Conservation (phyloP, 2,113 vertebrate species). For the Cygnus buccinator region DNA sequence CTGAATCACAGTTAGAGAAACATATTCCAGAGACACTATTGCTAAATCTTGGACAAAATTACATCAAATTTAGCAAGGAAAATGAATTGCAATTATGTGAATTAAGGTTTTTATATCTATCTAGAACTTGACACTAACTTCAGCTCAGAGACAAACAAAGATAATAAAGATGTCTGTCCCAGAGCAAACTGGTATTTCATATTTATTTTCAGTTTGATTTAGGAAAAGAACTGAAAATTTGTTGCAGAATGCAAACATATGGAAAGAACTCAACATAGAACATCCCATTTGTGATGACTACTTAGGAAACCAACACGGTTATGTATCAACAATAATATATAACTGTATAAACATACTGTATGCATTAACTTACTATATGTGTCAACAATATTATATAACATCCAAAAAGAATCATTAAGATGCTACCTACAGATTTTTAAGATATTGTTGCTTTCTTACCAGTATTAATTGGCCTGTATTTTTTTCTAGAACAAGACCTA, state of each 20-base stretch:
- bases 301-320: not conserved
- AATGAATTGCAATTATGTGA: not conserved
- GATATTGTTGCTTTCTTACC: not conserved
- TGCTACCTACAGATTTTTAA: not conserved
- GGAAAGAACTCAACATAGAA: not conserved
- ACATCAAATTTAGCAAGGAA: not conserved
- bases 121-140: not conserved
- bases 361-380: not conserved
- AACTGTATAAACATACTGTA: not conserved
- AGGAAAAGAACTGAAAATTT: not conserved
- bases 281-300: not conserved
- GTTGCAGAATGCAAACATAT: not conserved
- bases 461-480: not conserved
- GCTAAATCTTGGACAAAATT: not conserved
- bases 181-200: not conserved
- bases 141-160: not conserved
- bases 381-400: not conserved
- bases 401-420: not conserved
- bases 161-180: not conserved
- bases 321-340: not conserved
- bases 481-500: not conserved
- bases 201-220: not conserved
- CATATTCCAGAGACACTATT: not conserved
- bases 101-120: not conserved
- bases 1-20: not conserved